Base-by-base conservation (phyloP, 2,888 invertebrate species). In the Drosophila anceps region DNA sequence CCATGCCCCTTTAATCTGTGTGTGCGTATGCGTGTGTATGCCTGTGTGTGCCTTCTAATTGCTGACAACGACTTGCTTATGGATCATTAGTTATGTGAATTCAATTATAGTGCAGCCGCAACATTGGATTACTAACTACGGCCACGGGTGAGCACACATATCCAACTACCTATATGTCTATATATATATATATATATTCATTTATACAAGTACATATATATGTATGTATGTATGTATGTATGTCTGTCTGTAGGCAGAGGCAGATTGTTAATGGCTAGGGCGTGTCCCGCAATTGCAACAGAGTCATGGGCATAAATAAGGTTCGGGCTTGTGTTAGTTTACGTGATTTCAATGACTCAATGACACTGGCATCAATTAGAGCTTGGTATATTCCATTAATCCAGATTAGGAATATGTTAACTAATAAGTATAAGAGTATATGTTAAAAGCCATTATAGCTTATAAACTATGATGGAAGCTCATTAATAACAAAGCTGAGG, bases 91-190 rank as follows among this genome's bases (percentile, higher is more conserved):
- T 84, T 84, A 73, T 69, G 72, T 87, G 79, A 76, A 79, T 84
- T 84, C 89, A 88, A 84, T 86, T 84, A 88, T 86, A 84, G 84
- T 81, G 67, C 75, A 70, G 50, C 84, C 43, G 59, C 76, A 67
- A 57, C 73, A 69, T 70, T 79, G 82, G 81, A 77, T 84, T 82
- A 87, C 60, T 39, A 70, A n/a, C 51, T 29, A 37, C 57, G 55
- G 50, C n/a, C 44, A 64, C 69, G 39, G 76, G 78, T 78, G 68
- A 78, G 77, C 54, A 39, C 37, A 39, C 39, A 39, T 79, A 55
- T 50, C 41, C 29, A 50, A 24, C 13, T 57, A 41, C 7, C n/a
- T 41, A 15, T 33, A 44, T 66, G 41, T 60, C 12, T 48, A 44
- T 67, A 27, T 63, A 29, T 35, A 50, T 20, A 41, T 33, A 31